phyloP scores from a whole-genome alignment of 1,140 invertebrate species.

The Melipona quadrifasciata region DNA sequence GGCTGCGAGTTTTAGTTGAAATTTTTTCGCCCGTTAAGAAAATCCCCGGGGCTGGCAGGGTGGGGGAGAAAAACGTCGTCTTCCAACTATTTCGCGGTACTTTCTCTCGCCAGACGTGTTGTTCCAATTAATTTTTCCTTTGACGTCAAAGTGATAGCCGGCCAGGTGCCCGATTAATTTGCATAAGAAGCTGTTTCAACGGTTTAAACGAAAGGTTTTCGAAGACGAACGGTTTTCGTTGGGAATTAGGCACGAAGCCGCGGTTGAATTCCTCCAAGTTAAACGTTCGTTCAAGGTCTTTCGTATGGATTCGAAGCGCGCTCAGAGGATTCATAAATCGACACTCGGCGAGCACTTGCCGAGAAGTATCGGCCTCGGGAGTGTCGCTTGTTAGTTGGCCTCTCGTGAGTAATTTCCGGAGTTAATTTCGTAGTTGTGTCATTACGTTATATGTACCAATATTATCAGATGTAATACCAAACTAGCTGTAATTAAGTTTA shows the following conservation, averaged over 20 bases:
- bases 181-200: not conserved
- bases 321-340: slow-evolving; percentile 45
- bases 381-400: slow-evolving; percentile 62
- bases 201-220: not conserved
- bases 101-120: not conserved
- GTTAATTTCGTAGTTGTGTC: slow-evolving; percentile 62
- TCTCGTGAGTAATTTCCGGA: slow-evolving; percentile 62
- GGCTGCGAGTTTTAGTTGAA: not conserved
- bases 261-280: not conserved
- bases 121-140: not conserved
- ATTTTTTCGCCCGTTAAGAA: slow-evolving; percentile 1
- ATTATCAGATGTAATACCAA: slow-evolving; percentile 29
- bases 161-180: not conserved
- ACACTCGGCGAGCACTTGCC: slow-evolving; percentile 25
- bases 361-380: slow-evolving; percentile 57
- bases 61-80: not conserved
- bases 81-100: not conserved
- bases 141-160: not conserved
- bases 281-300: not conserved
- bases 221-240: not conserved
- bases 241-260: too few species aligned
- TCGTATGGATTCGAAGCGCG: not conserved
- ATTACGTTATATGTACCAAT: slow-evolving; percentile 53
- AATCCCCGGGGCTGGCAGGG: not conserved
- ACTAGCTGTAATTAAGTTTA: slow-evolving; percentile 44